Base-by-base conservation (phyloP, 2,113 vertebrate species). In the Melanerpes formicivorus region DNA sequence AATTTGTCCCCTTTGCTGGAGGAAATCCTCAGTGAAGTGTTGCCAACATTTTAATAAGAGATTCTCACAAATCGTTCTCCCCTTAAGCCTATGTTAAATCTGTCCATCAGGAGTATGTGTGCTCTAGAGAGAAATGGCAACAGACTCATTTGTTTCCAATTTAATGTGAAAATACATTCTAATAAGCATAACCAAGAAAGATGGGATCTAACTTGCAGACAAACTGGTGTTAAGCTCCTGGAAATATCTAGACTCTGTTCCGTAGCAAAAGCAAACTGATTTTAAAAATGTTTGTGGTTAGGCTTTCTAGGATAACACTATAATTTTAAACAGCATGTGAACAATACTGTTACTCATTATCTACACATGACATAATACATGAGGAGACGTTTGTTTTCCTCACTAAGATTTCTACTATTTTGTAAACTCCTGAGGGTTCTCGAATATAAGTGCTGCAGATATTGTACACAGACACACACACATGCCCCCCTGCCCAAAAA, bases 21-120 rank as follows among this genome's bases (percentile, higher is more conserved):
- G 88, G 90, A 95, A 94, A 96, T 94, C 84, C 78, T 93, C 14
- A 25, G 78, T 93, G 87, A 93, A 90, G 18, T 87, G 27, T 48
- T 95, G 90, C 84, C 95, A 92, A 71, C 95, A 90, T 90, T 95
- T 93, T 94, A 94, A 90, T 71, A 94, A 89, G 56, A 80, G 37
- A 37, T 25, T 90, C 66, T 88, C 69, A 93, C 54, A 90, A 87
- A 84, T 84, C 60, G 74, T 84, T 94, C 84, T 90, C 44, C 87
- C 74, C 48, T 90, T 94, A 92, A 95, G 87, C 86, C 54, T 74
- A 8, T 82, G 71, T 90, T 90, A 94, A 94, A 90, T 87, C 66
- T 40, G 1, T 63, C 50, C 48, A 81, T 86, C 78, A 82, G 37
- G n/a, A 84, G 32, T 77, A 77, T 32, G 26, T 70, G 56, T 77